A percentile compares a stretch with the other conserved stretches of the same genome.
Evolutionary conservation across 2,888 invertebrate genomes (phyloP).

Genomic region (Patella pellucida): DNA sequence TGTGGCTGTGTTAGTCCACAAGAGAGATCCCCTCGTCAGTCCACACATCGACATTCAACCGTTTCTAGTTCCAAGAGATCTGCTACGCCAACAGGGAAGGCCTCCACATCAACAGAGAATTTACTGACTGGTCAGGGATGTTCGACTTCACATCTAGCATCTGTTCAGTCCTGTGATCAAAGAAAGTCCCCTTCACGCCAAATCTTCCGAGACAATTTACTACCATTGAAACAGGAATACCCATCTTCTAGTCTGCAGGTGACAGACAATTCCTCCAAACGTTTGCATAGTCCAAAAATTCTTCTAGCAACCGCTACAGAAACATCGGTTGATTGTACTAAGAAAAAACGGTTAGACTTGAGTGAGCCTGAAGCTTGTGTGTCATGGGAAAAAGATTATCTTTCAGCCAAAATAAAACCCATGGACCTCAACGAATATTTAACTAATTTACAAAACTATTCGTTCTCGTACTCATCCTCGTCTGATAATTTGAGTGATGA

Average conservation of each 20-base stretch:
- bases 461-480: neutral
- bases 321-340: slow-evolving; percentile 38
- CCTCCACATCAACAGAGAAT: neutral
- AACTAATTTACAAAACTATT: slow-evolving; percentile 43
- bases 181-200: slow-evolving; percentile 20
- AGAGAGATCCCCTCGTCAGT: neutral
- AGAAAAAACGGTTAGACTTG: slow-evolving; percentile 50
- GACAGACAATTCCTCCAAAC: slow-evolving; percentile 7
- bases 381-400: slow-evolving; percentile 26
- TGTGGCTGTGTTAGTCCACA: neutral
- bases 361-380: slow-evolving; percentile 23
- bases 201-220: slow-evolving; percentile 32
- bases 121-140: neutral
- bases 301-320: slow-evolving; percentile 46
- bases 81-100: neutral
- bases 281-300: slow-evolving; percentile 55
- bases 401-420: slow-evolving; percentile 33
- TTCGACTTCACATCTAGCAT: neutral
- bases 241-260: neutral
- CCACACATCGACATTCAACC: too few relatives aligned
- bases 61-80: neutral
- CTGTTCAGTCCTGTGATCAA: neutral
- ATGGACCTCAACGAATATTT: slow-evolving; percentile 59
- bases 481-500: slow-evolving; percentile 6
- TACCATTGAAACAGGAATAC: slow-evolving; percentile 29